A percentile compares a stretch with the other conserved stretches of the same genome.
Conservation (phyloP, 2,888 invertebrate species). For the Caenorhabditis angaria region DNA sequence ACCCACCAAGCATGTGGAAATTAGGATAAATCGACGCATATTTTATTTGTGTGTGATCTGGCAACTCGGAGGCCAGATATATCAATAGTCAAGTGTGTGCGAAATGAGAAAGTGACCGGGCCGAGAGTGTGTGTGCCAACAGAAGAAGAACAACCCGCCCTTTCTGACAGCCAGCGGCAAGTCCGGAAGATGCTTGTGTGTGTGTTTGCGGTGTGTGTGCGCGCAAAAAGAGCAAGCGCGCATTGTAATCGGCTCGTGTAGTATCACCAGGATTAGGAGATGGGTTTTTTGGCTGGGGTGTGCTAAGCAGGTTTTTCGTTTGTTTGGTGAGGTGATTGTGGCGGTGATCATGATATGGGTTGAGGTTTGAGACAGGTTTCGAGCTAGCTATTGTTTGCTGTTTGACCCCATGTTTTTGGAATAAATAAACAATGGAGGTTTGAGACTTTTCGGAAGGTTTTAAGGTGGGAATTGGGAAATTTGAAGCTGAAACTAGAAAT, state of each 20-base stretch:
- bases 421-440: too few species aligned
- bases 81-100: slow-evolving; percentile 12
- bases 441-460: too few species aligned
- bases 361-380: too few species aligned
- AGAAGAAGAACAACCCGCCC: neutral
- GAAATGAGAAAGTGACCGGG: slow-evolving; percentile 3
- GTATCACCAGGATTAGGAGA: slow-evolving; percentile 37
- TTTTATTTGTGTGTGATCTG: too few species aligned
- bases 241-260: slow-evolving; percentile 24
- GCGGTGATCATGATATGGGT: neutral
- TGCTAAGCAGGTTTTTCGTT: slow-evolving; percentile 37
- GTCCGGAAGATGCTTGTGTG: neutral
- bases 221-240: too few species aligned
- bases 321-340: neutral
- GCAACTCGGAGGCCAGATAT: neutral
- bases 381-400: too few species aligned
- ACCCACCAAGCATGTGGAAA: slow-evolving; percentile 28
- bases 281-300: slow-evolving; percentile 36
- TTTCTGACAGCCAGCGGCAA: neutral
- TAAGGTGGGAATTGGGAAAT: too few species aligned
- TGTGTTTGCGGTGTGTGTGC: neutral
- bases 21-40: slow-evolving; percentile 5
- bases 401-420: too few species aligned
- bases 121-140: slow-evolving; percentile 3
- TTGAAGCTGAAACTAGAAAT: too few species aligned